Evolutionary conservation across 2,888 invertebrate species (phyloP), one percentile per base, ranked within the genome.

Genomic region (Teleiodes luculella): DNA sequence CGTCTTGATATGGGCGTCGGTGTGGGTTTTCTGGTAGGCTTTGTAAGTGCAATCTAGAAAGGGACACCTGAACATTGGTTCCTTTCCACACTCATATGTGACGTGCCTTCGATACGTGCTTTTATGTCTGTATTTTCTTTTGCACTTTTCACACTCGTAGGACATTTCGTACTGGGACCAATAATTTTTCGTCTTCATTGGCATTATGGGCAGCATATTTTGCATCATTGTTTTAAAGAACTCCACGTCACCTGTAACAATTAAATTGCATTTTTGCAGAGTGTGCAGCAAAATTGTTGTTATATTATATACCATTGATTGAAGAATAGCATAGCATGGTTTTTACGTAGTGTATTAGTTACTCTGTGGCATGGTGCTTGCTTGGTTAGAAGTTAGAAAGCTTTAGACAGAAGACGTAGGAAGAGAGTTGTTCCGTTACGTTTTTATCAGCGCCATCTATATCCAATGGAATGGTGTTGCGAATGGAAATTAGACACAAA

Each of bases 101-200:
- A 93, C 83, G 72, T 95, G 95, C 67, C 94, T 91, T 70, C 93
- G 91, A 67, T 95, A 91, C 20, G 94, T 93, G 65, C 93, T 93
- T 80, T 93, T 93, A 83, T 93, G 94, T 62, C 93, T 92, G 80
- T 95, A 95, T 66, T 92, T 92, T 75, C 94, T 92, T 71, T 93
- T 92, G 76, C 95, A 95, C 63, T 91, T 92, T 59, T 91, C 91
- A 74, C 95, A 93, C 64, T 91, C 89, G 58, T 80, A 90, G 53
- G 80, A 79, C 73, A 83, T 80, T 60, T 88, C 86, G 63, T 83
- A 88, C 50, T 83, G 85, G 5, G 87, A 82, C 87, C 89, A 88
- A 68, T 80, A 89, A 68, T 86, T 87, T 78, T 89, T 89, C 59
- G 86, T 86, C 80, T 90, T 90, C 83, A 88, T 86, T 62, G 86